A percentile compares a stretch with the other conserved stretches of the same genome.
Evolutionary conservation across 2,113 vertebrate genomes (phyloP).

Genomic region (Strix uralensis): DNA sequence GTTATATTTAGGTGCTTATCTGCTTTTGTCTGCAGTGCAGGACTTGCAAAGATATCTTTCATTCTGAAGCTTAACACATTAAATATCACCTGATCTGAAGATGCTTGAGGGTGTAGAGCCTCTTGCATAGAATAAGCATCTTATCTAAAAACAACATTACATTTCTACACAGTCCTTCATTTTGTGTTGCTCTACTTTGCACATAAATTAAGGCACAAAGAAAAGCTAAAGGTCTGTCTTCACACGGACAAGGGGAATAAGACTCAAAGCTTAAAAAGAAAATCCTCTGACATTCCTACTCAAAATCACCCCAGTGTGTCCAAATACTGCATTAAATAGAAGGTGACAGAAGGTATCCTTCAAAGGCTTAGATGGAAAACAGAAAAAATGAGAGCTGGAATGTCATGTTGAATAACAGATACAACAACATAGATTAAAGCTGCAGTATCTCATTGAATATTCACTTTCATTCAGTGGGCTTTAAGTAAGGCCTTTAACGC

Average conservation of each 20-base stretch:
- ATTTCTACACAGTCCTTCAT: slow-evolving; percentile 4
- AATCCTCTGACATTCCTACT: slow-evolving; percentile 3
- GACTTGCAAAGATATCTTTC: slow-evolving; percentile 13
- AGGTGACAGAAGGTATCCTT: neutral
- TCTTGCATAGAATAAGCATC: slow-evolving; percentile 23
- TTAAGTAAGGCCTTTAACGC: slow-evolving; percentile 12
- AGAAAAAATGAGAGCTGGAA: neutral
- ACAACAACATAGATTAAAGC: neutral
- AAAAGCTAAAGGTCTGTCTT: slow-evolving; percentile 23
- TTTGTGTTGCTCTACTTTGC: neutral
- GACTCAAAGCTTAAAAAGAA: slow-evolving; percentile 1
- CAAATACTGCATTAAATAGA: neutral
- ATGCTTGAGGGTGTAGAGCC: neutral
- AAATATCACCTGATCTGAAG: slow-evolving; percentile 35
- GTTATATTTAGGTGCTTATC: slow-evolving; percentile 45
- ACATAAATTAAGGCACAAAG: slow-evolving; percentile 38
- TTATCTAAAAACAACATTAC: slow-evolving; percentile 25
- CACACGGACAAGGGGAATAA: neutral
- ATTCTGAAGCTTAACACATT: slow-evolving; percentile 11
- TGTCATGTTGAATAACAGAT: neutral
- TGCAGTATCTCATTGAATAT: neutral
- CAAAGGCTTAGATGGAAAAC: neutral
- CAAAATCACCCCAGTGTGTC: neutral
- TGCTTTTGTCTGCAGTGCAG: slow-evolving; percentile 32
- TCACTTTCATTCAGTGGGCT: neutral